Base-by-base conservation (phyloP, 2,888 invertebrate species). In the Ptychoptera albimana region DNA sequence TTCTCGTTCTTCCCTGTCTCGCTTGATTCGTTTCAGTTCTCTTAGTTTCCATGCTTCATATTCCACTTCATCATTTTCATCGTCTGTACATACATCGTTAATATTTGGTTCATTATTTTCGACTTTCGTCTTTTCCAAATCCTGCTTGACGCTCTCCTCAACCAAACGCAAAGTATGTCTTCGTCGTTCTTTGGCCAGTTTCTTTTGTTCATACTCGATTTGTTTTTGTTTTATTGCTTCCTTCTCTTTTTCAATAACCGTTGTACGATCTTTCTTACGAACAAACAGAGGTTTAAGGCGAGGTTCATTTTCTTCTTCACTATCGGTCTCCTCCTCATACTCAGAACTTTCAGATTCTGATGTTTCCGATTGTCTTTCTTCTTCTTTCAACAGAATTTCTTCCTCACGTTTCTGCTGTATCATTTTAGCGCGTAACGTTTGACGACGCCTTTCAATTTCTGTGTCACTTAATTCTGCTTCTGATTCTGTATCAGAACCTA, bases 31-130 rank as follows among this genome's bases (percentile, higher is more conserved):
- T 60, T 92, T 93, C 60, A 99, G 71, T 68, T 99, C 98, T 14
- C 98, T 73, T 30, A 97, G 66, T 65, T 99, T 98, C 98, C 98
- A 99, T 1, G 87, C 79, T 63, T 98, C 97, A 56, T 97, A 98
- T 57, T 92, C 93, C 8, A 92, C 75, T 60, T 96, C 94, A 55
- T 93, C 92, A 57, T 92, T 92, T 58, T 96, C 96, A 60, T 94
- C 93, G 52, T 92, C 92, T 0, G 91, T 92, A 57, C 85, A 85
- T 2, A 92, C 84, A 58, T 89, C 86, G 50, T 85, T 79, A 5
- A 91, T 72, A 53, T 80, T 76, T 2, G 84, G 80, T 63, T 86
- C 81, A 54, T 79, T 75, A 49, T 77, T 74, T 57, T 84, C 77
- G 46, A 72, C 72, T 62, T 73, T 73, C 36, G 67, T 61, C 56